Conservation (phyloP, 2,797 vertebrate genomes). For the Brachyalestes nurse region DNA sequence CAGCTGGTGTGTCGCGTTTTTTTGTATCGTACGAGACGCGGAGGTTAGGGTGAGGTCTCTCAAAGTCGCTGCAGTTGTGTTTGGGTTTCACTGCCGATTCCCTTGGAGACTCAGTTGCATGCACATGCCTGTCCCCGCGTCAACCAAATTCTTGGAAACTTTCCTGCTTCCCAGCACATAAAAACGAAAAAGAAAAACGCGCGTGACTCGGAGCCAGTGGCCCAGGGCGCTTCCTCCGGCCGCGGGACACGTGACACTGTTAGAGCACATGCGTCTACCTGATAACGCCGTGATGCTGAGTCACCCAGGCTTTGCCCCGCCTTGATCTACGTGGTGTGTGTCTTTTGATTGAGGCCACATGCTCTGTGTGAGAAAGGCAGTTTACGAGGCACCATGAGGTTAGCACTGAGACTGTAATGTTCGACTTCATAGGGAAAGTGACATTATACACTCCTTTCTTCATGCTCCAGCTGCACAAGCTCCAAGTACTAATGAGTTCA, state of each 20-base stretch:
- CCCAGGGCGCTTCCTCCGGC: not conserved
- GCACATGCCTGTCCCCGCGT: not conserved
- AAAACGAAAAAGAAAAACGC: not conserved
- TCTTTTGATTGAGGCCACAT: not conserved
- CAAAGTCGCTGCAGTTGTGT: not conserved
- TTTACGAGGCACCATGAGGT: not conserved
- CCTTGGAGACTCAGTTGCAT: not conserved
- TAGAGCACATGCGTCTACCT: not conserved
- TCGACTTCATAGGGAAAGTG: no score
- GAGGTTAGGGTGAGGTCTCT: conserved; percentile 1
- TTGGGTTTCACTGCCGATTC: not conserved
- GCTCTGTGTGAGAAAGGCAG: not conserved
- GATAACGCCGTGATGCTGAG: not conserved
- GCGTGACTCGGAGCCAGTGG: not conserved
- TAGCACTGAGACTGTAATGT: not conserved
- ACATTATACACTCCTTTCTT: not conserved
- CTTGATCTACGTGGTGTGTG: not conserved
- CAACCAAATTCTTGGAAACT: not conserved
- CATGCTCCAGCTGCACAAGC: not conserved
- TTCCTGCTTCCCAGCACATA: conserved; percentile 10
- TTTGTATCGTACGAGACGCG: not conserved
- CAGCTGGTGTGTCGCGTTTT: not conserved
- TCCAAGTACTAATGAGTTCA: conserved; percentile 45
- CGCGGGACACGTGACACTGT: not conserved
- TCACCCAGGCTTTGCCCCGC: not conserved